Conservation (phyloP, 1,140 invertebrate genomes). For the Pseudomyrmex pallidus region DNA sequence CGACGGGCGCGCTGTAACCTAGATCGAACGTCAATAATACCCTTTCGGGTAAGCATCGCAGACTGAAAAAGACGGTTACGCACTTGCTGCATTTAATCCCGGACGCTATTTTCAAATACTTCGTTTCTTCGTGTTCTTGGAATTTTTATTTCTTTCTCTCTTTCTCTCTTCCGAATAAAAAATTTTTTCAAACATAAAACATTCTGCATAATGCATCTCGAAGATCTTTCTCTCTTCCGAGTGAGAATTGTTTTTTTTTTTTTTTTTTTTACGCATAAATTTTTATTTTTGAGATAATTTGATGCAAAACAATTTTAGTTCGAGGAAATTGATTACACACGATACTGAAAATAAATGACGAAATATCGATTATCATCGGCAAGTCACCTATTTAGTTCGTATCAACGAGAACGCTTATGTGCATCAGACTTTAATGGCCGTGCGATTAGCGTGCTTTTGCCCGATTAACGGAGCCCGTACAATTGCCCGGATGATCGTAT, state of each 20-base stretch:
- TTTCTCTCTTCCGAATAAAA: neutral
- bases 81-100: constrained; percentile 21
- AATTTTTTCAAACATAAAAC: neutral
- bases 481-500: constrained; percentile 67
- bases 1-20: constrained; percentile 52
- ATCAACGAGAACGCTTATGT: constrained; percentile 61
- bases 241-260: no score
- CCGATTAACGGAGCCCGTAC: constrained; percentile 46
- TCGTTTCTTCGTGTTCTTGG: constrained; percentile 7
- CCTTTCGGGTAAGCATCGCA: constrained; percentile 27
- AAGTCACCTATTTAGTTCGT: constrained; percentile 48
- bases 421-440: constrained; percentile 53
- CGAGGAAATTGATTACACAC: neutral
- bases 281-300: neutral
- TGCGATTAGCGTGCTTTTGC: constrained; percentile 37
- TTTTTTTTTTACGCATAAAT: neutral
- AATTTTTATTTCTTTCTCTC: neutral
- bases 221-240: no score
- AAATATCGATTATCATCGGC: constrained; percentile 32
- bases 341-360: neutral
- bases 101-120: constrained; percentile 10
- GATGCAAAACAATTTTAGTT: neutral
- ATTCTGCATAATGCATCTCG: neutral
- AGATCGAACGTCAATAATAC: constrained; percentile 30
- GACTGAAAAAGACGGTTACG: constrained; percentile 26